Base-by-base conservation (phyloP, 2,888 invertebrate genomes). In the Plusia festucae region DNA sequence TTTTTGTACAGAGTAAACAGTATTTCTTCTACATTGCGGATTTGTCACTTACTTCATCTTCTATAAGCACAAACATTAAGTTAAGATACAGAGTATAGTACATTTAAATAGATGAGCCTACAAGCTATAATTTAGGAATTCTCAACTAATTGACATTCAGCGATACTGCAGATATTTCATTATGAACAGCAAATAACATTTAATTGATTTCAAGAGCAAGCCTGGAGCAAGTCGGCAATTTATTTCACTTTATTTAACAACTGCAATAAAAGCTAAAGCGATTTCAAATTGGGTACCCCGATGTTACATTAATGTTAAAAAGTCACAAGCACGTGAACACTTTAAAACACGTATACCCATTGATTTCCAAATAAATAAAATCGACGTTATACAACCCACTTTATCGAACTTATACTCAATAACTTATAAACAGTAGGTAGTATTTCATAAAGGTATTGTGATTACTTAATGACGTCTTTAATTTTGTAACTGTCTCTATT, bases 171-270 rank as follows among this genome's bases (percentile, higher is more conserved):
- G 83, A 85, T 82, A 82, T 83, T 82, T 83, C 80, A 83, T 75
- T 82, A 82, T 60, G 55, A 73, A 73, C 67, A 64, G 59, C 62
- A 74, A 74, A 79, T 75, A 82, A 62, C 55, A 58, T 51, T 62
- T 71, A 85, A 90, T 88, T 86, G 85, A 87, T 88, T 83, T 84
- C 74, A 70, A 79, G 81, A 81, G 76, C 65, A 74, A 67, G 55
- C 64, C 68, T 75, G 65, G 24, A 72, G 67, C 74, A 60, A 73
- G 79, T 61, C 76, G 65, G 78, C 79, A 82, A 84, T 91, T 88
- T 86, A 84, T 91, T 83, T 85, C 85, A 90, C 82, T 89, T 88
- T 76, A 76, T 65, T 77, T 69, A 77, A 81, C 77, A 66, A 54
- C 74, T 55, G 56, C 62, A 67, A 72, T 70, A 77, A 63, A 64